Conservation (phyloP, 1,140 invertebrate genomes). For the Nautilus pompilius region DNA sequence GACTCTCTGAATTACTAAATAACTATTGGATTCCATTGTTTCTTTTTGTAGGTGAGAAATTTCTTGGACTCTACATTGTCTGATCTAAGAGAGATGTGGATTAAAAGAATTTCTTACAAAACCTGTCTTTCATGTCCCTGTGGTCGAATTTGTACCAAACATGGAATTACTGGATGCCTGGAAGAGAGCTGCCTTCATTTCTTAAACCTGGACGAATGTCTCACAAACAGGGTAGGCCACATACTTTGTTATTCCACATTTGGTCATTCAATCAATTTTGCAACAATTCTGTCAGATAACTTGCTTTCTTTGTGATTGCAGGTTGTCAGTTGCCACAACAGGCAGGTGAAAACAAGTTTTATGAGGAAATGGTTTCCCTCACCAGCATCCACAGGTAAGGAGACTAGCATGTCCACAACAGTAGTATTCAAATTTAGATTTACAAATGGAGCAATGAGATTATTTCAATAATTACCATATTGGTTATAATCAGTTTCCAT, state of each 20-base stretch:
- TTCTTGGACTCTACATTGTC: constrained; percentile 54
- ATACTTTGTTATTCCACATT: neutral
- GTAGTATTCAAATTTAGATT: too few species aligned
- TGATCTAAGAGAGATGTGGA: constrained; percentile 52
- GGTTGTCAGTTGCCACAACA: constrained; percentile 55
- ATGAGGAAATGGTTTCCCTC: constrained; percentile 54
- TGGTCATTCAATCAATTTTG: neutral
- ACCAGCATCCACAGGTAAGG: constrained; percentile 24
- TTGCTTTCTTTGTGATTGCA: constrained; percentile 25
- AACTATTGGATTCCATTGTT: too few species aligned
- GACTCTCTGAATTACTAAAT: too few species aligned
- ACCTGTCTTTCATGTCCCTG: constrained; percentile 53
- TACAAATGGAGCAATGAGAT: too few species aligned
- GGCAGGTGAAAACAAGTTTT: constrained; percentile 53
- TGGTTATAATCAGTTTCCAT: too few species aligned
- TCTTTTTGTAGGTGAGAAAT: constrained; percentile 50
- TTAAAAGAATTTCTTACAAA: constrained; percentile 51
- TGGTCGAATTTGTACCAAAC: constrained; percentile 45
- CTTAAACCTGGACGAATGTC: constrained; percentile 56
- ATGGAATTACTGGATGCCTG: constrained; percentile 41
- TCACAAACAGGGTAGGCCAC: constrained; percentile 53
- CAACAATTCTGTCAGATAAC: neutral
- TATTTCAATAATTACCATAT: too few species aligned
- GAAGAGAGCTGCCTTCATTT: constrained; percentile 55
- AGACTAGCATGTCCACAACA: too few species aligned